Base-by-base conservation (phyloP, 2,113 vertebrate species). In the Atherinomorus stipes region DNA sequence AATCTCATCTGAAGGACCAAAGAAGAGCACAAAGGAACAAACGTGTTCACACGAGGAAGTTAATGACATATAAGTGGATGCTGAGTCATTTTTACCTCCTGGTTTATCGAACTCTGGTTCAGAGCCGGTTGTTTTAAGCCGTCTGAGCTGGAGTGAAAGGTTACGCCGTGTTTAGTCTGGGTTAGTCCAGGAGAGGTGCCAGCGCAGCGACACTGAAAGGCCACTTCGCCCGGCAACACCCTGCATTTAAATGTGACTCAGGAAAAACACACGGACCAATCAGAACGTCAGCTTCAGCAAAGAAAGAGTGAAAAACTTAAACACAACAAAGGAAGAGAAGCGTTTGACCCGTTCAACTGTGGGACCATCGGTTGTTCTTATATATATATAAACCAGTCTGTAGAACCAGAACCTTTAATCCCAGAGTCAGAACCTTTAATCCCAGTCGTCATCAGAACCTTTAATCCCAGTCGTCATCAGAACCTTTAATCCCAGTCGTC, bases 221-320 rank as follows among this genome's bases (percentile, higher is more conserved):
- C 31, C 74, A 62, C 66, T 67, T n/a, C 56, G 71, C 69, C 63
- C 56, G 74, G 18, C 58, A 77, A 81, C 85, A 84, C 74, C 87
- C 85, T 42, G 74, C 61, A 2, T 83, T 85, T 85, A 85, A 69
- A 53, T 47, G 2, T 71, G 81, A 85, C 71, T 76, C 65, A 58
- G 50, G 56, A 38, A 7, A 40, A 37, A 59, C 1, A 23, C 31
- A 53, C 0, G 10, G 2, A 22, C 10, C 18, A 11, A 28, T 25
- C 23, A 8, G 26, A 49, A 26, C 61, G 15, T 19, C 44, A n/a
- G n/a, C n/a, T n/a, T n/a, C n/a, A n/a, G n/a, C n/a, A n/a, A n/a
- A 49, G 6, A 34, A 21, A 34, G 11, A 21, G 11, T 28, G 28
- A 28, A 28, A 28, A 28, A 28, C 28, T 28, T 28, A 4, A 28